phyloP scores from a whole-genome alignment of 2,888 invertebrate genomes.

The Philaethria dido region DNA sequence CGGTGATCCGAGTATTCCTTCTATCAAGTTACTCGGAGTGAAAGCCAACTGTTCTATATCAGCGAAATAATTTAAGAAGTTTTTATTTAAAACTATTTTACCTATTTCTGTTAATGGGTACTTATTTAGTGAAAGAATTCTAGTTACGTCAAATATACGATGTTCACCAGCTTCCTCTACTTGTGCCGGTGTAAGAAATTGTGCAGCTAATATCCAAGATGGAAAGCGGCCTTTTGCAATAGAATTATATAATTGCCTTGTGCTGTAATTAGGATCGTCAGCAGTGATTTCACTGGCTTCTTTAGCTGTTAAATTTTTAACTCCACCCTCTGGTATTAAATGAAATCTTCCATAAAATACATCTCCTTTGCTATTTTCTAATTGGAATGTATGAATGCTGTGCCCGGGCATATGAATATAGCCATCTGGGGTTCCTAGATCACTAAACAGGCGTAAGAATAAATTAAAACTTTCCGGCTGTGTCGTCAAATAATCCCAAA shows the following conservation, averaged over 20 bases:
- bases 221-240: constrained; percentile 68
- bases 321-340: constrained; percentile 93
- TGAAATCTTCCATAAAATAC: constrained; percentile 93
- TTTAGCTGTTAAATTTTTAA: constrained; percentile 87
- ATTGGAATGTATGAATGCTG: constrained; percentile 94
- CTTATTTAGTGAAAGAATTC: constrained; percentile 90
- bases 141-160: constrained; percentile 93
- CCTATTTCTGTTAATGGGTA: constrained; percentile 93
- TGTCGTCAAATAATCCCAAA: constrained; percentile 80
- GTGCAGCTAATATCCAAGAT: constrained; percentile 90
- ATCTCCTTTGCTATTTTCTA: constrained; percentile 88
- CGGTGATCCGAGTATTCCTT: constrained; percentile 94
- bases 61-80: constrained; percentile 94
- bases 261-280: constrained; percentile 93
- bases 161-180: constrained; percentile 90
- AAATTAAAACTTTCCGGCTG: constrained; percentile 88
- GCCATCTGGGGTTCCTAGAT: constrained; percentile 94
- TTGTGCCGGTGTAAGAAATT: constrained; percentile 91
- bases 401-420: constrained; percentile 95
- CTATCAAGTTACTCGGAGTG: constrained; percentile 92
- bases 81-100: constrained; percentile 91
- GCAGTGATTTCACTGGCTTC: constrained; percentile 85
- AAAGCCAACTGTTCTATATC: constrained; percentile 96
- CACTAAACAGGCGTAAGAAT: constrained; percentile 90
- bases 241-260: constrained; percentile 85